Evolutionary conservation across 2,888 invertebrate species (phyloP).

Genomic region (Idaea straminata): DNA sequence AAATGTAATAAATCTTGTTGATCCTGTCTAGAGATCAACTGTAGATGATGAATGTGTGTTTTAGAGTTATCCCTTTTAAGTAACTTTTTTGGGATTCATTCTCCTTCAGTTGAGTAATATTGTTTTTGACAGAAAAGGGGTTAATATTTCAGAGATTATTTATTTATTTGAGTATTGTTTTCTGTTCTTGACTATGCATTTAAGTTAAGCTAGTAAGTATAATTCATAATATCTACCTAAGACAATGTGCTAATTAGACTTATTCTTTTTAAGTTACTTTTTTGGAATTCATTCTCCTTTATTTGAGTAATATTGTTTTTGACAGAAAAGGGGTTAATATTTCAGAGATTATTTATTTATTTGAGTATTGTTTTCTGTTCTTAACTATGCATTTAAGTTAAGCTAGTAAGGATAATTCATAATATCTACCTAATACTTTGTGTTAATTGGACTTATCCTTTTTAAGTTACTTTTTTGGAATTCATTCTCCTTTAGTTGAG

Average conservation of each 20-base stretch:
- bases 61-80: constrained; percentile 47
- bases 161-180: background rate
- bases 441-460: constrained; percentile 54
- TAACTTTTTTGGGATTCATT: background rate
- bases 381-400: too few relatives aligned
- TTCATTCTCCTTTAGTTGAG: background rate
- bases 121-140: constrained; percentile 1
- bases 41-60: constrained; percentile 67
- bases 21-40: constrained; percentile 63
- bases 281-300: background rate
- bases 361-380: background rate
- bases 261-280: constrained; percentile 32
- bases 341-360: background rate
- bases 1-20: constrained; percentile 62
- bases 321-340: background rate
- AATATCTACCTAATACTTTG: constrained; percentile 27
- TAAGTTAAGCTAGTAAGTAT: too few relatives aligned
- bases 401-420: too few relatives aligned
- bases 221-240: too few relatives aligned
- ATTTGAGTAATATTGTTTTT: background rate
- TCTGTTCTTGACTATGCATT: too few relatives aligned
- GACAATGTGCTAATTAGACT: constrained; percentile 63
- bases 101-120: background rate
- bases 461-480: constrained; percentile 9
- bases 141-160: background rate